Conservation (phyloP, 2,113 vertebrate species). For the Dissostichus mawsoni region DNA sequence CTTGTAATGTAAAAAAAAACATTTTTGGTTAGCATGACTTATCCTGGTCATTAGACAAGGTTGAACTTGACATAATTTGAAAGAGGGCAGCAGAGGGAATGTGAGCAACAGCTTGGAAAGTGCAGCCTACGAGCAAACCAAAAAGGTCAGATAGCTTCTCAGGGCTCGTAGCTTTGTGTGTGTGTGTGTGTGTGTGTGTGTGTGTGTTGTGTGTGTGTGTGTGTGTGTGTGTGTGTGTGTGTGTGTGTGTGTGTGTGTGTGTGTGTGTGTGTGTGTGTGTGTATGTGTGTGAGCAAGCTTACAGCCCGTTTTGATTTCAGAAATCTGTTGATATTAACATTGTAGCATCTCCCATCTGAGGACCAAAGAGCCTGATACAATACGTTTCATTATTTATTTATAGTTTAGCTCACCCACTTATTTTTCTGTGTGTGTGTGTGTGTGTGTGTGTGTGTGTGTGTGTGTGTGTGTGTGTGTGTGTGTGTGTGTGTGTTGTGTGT, state of each 20-base stretch:
- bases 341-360: too few species aligned
- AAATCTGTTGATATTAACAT: too few species aligned
- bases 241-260: constrained; percentile 1
- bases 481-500: too few species aligned
- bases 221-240: neutral
- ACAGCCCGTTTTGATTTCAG: too few species aligned
- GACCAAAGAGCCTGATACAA: too few species aligned
- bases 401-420: too few species aligned
- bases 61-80: constrained; percentile 3
- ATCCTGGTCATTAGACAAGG: neutral
- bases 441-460: neutral
- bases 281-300: neutral
- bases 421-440: neutral
- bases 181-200: neutral
- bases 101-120: neutral
- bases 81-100: constrained; percentile 2
- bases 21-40: neutral
- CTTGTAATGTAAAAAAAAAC: too few species aligned
- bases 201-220: neutral
- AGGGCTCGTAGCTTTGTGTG: neutral
- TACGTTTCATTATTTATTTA: too few species aligned
- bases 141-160: neutral
- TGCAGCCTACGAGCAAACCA: neutral
- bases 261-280: constrained; percentile 2
- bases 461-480: neutral